Base-by-base conservation (phyloP, 2,797 vertebrate genomes). In the Caiman crocodilus region DNA sequence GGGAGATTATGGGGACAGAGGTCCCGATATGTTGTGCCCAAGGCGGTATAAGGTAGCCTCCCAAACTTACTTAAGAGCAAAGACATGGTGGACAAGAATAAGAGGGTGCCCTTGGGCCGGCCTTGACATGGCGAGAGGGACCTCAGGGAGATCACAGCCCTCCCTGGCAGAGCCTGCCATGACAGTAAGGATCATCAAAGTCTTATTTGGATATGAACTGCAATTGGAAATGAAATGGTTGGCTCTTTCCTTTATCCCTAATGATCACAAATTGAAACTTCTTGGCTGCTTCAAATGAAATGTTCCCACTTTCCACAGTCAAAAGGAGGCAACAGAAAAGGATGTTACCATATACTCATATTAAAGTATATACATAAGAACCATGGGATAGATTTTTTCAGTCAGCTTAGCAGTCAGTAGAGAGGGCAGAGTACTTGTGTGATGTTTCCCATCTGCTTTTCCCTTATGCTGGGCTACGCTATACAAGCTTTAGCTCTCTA, bases 341-440 rank as follows among this genome's bases (percentile, higher is more conserved):
- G 0, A 73, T 2, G 2, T 25, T 84, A 23, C 4, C 42, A 18
- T 2, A 6, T 4, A 2, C 69, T 73, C 1, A 0, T 1, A 1
- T 7, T 65, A 11, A 50, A 61, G 7, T 57, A 42, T 0, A 0
- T 14, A 14, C 1, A 4, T 50, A 20, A 59, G 61, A 90, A 15
- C 23, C 42, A 42, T 50, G 42, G 42, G 42, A 50, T 50, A 50
- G 35, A 26, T 73, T 14, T 73, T 14, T 73, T 50, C 13, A 73
- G 50, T 25, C 69, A 73, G 13, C 21, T 26, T 50, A 35, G 35
- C 42, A 25, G 14, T 71, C 12, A 42, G 14, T 71, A 25, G 69
- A 71, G 23, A 42, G 42, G 14, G 35, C 21, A 35, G 23, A 25
- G 14, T 20, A 50, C 21, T 26, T 21, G 1, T 83, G 42, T 28